Percentiles rank a stretch among this genome's conserved stretches.
These are phyloP conservation scores for Gavia stellata DNA, from an alignment of 2,113 vertebrate species.

Conservation along the genomic window DNA sequence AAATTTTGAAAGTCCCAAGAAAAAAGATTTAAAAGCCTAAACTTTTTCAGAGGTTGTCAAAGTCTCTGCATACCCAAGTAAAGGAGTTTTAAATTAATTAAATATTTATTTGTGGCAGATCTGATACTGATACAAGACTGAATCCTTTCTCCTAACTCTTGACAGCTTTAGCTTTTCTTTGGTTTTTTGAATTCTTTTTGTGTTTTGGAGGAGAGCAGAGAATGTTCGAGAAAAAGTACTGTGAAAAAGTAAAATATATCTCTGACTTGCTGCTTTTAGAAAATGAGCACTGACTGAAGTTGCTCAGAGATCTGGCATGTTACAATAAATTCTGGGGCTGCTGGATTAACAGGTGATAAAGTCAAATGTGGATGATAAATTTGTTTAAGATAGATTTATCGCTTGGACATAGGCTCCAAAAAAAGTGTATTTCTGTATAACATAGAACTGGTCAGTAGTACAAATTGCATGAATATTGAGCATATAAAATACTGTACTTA, in stretches of 20 bases:
- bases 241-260: background rate
- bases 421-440: background rate
- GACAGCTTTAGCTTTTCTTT: background rate
- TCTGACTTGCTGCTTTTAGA: background rate
- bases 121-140: background rate
- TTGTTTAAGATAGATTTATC: background rate
- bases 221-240: background rate
- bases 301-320: background rate
- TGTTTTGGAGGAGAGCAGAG: background rate
- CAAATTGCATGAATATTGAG: background rate
- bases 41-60: background rate
- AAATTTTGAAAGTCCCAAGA: background rate
- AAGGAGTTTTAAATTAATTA: background rate
- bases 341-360: background rate
- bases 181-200: background rate
- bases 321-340: background rate
- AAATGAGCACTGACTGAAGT: background rate
- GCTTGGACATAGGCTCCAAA: background rate
- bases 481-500: background rate
- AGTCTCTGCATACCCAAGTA: background rate
- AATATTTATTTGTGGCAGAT: background rate
- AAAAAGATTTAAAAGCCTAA: background rate
- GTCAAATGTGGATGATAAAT: background rate
- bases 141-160: background rate
- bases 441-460: background rate